Conservation (phyloP, 2,888 invertebrate genomes). For the Nomada fabriciana region DNA sequence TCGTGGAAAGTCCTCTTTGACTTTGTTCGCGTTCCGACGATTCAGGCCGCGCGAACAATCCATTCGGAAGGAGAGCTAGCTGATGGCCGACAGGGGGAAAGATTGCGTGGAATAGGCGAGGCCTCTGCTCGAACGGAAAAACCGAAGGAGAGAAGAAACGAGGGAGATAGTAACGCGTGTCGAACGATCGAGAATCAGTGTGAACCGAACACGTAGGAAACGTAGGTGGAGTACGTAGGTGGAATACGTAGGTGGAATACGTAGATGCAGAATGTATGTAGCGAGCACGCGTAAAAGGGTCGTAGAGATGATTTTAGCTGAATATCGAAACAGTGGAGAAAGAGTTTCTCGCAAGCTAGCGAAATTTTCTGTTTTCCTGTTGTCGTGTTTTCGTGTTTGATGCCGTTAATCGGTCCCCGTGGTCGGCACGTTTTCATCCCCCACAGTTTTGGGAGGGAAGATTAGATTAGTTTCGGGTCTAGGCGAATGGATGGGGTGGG, state of each 20-base stretch:
- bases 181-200: conserved; percentile 5
- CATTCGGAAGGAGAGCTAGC: too few relatives aligned
- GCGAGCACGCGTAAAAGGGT: conserved; percentile 39
- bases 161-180: conserved; percentile 6
- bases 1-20: too few relatives aligned
- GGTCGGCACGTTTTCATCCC: too few relatives aligned
- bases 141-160: neutral
- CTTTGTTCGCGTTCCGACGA: too few relatives aligned
- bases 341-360: neutral
- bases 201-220: conserved; percentile 41
- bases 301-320: neutral
- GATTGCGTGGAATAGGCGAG: neutral
- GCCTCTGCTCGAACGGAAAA: neutral
- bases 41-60: too few relatives aligned
- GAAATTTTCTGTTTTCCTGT: too few relatives aligned
- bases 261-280: conserved; percentile 43
- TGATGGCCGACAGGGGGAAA: neutral
- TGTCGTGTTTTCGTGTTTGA: too few relatives aligned
- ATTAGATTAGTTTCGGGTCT: too few relatives aligned
- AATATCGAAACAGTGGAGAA: neutral
- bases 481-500: too few relatives aligned
- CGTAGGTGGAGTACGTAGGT: conserved; percentile 21
- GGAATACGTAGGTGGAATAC: conserved; percentile 6
- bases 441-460: too few relatives aligned
- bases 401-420: too few relatives aligned